Percentiles rank a stretch among this genome's conserved stretches.
phyloP scores from a whole-genome alignment of 2,888 invertebrate genomes.

The Horisme vitalbata region DNA sequence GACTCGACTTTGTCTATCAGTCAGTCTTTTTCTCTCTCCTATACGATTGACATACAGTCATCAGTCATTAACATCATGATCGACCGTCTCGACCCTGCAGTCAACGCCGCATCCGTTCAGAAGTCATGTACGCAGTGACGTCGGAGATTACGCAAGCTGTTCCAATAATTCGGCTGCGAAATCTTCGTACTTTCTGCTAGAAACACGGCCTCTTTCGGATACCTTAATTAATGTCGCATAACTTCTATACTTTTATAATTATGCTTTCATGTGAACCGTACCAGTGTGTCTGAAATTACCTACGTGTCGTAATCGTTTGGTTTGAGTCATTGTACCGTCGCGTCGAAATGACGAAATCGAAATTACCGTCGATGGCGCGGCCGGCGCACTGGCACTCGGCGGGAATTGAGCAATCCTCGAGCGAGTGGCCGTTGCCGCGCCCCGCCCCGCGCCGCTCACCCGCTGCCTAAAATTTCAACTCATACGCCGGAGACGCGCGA shows the following conservation, averaged over 20 bases:
- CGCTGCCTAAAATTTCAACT: slow-evolving; percentile 57
- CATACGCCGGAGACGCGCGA: slow-evolving; percentile 53
- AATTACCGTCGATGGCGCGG: slow-evolving; percentile 60
- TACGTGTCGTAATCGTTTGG: slow-evolving; percentile 57
- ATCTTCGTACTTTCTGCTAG: slow-evolving; percentile 78
- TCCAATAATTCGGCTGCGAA: slow-evolving; percentile 69
- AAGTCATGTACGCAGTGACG: slow-evolving; percentile 74
- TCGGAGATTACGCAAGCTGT: slow-evolving; percentile 79
- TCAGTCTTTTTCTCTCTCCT: slow-evolving; percentile 93
- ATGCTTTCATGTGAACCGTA: slow-evolving; percentile 33
- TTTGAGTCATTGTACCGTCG: slow-evolving; percentile 59
- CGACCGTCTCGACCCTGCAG: slow-evolving; percentile 26
- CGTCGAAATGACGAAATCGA: slow-evolving; percentile 62
- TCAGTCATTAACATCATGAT: slow-evolving; percentile 42
- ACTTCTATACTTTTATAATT: slow-evolving; percentile 20
- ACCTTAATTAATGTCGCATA: slow-evolving; percentile 5
- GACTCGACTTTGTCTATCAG: slow-evolving; percentile 85
- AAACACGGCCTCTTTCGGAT: slow-evolving; percentile 47
- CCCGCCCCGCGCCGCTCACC: slow-evolving; percentile 38
- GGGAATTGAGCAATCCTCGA: slow-evolving; percentile 73
- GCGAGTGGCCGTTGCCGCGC: slow-evolving; percentile 57
- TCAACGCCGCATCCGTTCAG: slow-evolving; percentile 23
- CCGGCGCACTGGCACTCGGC: slow-evolving; percentile 47
- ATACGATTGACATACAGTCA: slow-evolving; percentile 82
- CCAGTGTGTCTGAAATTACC: slow-evolving; percentile 49